Evolutionary conservation across 64 coral and sea anemone species (phyloP), one percentile per base, ranked within the genome.

Genomic region (Stylophora pistillata): DNA sequence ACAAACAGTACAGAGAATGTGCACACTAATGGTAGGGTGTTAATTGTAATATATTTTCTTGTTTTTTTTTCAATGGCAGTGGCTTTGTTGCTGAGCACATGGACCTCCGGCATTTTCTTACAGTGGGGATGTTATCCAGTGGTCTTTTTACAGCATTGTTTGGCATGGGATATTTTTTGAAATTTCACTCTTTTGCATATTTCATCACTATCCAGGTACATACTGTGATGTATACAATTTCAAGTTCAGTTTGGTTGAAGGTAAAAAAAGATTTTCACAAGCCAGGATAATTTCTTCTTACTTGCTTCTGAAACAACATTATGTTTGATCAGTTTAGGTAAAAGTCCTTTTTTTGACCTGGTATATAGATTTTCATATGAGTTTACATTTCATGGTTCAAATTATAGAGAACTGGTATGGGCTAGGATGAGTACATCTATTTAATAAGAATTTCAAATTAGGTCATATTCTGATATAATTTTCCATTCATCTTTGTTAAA

Each of bases 21-120:
- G 12, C 10, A 29, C 15, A 11, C 25, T 25, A 56, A 58, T 56
- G 10, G 2, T 7, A 58, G 60, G 13, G 26, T 58, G 27, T 34
- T 17, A 23, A 26, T 30, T 10, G 11, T 29, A 30, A 9, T 47
- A 1, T 56, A 31, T 71, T 55, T 55, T 76, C 28, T 74, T 13
- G 74, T 21, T 56, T 15, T 91, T 65, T 33, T 37, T 94, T 47
- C 7, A 7, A 47, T 47, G 0, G 2, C 64, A 98, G 96, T 98
- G 96, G 96, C 7, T 98, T 92, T 72, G 21, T 98, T 76, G 96
- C 96, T 25, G 96, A 98, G 73, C 92, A 98, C 62, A 94, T 98
- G 92, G 89, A 98, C 56, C 85, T 98, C 11, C 77, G 96, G 68
- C 30, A 64, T 52, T 98, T 98, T 33, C 71, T 98, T 21, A 92